A percentile compares a stretch with the other conserved stretches of the same genome.
Evolutionary conservation across 1,140 invertebrate genomes (phyloP).

Genomic region (Caenorhabditis latens): DNA sequence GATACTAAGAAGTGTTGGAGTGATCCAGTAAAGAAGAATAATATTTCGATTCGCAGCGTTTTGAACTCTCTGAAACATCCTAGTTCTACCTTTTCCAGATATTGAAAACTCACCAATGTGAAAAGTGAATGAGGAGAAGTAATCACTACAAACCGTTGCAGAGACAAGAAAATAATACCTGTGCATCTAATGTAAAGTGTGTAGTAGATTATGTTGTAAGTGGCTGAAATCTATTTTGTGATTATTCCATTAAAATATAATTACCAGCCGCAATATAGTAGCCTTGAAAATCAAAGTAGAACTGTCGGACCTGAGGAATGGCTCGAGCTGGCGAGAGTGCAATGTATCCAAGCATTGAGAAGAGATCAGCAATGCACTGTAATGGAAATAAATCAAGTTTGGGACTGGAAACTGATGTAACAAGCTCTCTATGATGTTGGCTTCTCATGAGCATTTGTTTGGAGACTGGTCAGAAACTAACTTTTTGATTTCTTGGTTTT

Average conservation of each 20-base stretch:
- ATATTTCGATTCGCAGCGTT: conserved; percentile 17
- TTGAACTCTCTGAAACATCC: not conserved
- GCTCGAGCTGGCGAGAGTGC: not conserved
- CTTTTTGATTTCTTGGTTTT: too few species aligned
- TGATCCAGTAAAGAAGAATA: conserved; percentile 15
- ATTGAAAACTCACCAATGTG: not conserved
- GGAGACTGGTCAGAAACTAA: too few species aligned
- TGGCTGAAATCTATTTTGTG: not conserved
- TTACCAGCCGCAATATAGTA: conserved; percentile 21
- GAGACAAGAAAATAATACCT: not conserved
- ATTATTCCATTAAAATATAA: too few species aligned
- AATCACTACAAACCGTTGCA: conserved; percentile 2
- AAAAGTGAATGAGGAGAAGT: not conserved
- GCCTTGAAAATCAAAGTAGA: conserved; percentile 20
- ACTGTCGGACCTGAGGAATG: not conserved
- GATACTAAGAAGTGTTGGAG: conserved; percentile 3
- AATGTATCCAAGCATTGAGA: conserved; percentile 22
- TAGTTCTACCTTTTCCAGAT: not conserved
- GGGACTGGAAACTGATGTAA: too few species aligned
- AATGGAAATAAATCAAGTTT: not conserved
- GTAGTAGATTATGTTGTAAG: conserved; percentile 5
- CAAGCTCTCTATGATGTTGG: too few species aligned
- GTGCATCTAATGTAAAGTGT: conserved; percentile 17
- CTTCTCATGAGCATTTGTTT: too few species aligned
- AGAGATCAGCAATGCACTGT: conserved; percentile 5